A percentile compares a stretch with the other conserved stretches of the same genome.
These are phyloP conservation scores for Archips crataeganus DNA, from an alignment of 2,888 invertebrate genomes.

Conservation along the genomic window DNA sequence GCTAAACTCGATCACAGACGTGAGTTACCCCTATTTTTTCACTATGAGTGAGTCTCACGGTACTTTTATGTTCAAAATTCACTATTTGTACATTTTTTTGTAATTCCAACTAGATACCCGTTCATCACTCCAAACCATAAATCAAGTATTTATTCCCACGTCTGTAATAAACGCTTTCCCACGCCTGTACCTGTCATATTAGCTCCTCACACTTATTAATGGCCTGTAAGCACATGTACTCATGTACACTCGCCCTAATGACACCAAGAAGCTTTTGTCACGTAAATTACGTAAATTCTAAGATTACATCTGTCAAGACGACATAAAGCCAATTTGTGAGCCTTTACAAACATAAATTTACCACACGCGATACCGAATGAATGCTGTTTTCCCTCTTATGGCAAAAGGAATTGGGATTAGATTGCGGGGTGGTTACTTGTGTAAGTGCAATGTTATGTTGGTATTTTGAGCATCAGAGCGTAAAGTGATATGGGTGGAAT, in stretches of 20 bases:
- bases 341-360: slow-evolving; percentile 30
- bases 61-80: too few relatives aligned
- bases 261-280: slow-evolving; percentile 60
- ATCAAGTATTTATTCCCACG: slow-evolving; percentile 45
- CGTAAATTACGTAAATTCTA: slow-evolving; percentile 69
- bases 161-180: slow-evolving; percentile 26
- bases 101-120: background rate
- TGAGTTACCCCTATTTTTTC: too few relatives aligned
- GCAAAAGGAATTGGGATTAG: slow-evolving; percentile 19
- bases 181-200: slow-evolving; percentile 43
- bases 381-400: background rate
- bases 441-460: slow-evolving; percentile 9
- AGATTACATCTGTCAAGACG: slow-evolving; percentile 72
- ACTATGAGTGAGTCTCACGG: too few relatives aligned
- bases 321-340: slow-evolving; percentile 64
- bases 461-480: slow-evolving; percentile 34
- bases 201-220: slow-evolving; percentile 26
- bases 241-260: slow-evolving; percentile 54
- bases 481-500: slow-evolving; percentile 40
- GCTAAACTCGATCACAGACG: too few relatives aligned
- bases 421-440: background rate
- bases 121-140: slow-evolving; percentile 5
- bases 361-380: slow-evolving; percentile 15
- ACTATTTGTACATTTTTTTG: too few relatives aligned
- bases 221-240: slow-evolving; percentile 48